A percentile compares a stretch with the other conserved stretches of the same genome.
Conservation (phyloP, 2,888 invertebrate genomes). For the Spicauda simplicius region DNA sequence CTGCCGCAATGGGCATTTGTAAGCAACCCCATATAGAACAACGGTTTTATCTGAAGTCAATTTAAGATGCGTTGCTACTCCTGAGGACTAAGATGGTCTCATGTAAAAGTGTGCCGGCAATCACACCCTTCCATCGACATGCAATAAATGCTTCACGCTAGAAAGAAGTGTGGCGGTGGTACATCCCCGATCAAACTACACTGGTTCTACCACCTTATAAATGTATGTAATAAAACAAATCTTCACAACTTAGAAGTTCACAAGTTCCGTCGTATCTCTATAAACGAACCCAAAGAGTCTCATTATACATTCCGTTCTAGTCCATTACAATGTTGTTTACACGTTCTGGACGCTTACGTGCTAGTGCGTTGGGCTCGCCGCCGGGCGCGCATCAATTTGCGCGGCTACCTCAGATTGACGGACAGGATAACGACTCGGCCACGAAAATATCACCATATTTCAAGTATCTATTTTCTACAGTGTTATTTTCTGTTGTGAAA, state of each 20-base stretch:
- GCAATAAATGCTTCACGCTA: no score
- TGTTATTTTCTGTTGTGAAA: not conserved
- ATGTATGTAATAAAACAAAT: no score
- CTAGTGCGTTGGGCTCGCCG: constrained; percentile 27
- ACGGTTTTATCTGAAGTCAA: no score
- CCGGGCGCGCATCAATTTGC: constrained; percentile 36
- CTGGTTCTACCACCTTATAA: no score
- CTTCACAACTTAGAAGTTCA: not conserved
- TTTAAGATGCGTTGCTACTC: no score
- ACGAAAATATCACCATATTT: constrained; percentile 26
- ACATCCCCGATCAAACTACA: no score
- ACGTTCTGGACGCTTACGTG: constrained; percentile 30
- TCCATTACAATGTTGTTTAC: constrained; percentile 36
- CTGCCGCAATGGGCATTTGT: no score
- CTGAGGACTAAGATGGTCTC: no score
- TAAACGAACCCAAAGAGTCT: constrained; percentile 14
- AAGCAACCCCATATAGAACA: no score
- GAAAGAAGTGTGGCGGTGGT: no score
- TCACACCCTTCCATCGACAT: no score
- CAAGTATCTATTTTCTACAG: not conserved
- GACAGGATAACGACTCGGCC: constrained; percentile 33
- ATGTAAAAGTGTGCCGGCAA: no score
- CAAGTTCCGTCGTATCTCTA: not conserved
- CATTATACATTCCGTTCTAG: constrained; percentile 33
- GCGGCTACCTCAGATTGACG: constrained; percentile 35